Percentiles rank a stretch among this genome's conserved stretches.
phyloP scores from a whole-genome alignment of 2,888 invertebrate genomes.

The Drosophila subquinaria region DNA sequence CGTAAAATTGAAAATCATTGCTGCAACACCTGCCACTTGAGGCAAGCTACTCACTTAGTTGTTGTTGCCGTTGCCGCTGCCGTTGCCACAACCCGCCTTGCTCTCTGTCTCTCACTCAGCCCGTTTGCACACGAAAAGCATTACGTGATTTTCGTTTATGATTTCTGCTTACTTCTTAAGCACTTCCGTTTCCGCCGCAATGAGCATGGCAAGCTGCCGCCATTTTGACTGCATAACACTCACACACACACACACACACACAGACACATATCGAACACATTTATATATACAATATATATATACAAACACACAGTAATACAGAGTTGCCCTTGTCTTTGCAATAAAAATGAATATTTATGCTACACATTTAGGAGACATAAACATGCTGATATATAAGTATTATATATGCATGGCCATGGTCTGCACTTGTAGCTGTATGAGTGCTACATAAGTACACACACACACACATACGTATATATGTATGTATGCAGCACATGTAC shows the following conservation, averaged over 20 bases:
- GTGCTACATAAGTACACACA: slow-evolving; percentile 24
- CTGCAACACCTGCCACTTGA: slow-evolving; percentile 79
- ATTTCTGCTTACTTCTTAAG: slow-evolving; percentile 80
- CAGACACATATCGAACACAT: not conserved
- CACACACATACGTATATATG: slow-evolving; percentile 4
- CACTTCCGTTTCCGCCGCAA: slow-evolving; percentile 72
- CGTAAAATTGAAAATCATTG: slow-evolving; percentile 82
- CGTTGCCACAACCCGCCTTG: not conserved
- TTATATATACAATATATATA: not conserved
- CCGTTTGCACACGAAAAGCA: slow-evolving; percentile 51
- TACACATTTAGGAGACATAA: slow-evolving; percentile 67
- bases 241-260: slow-evolving; percentile 16
- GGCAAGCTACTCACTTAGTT: slow-evolving; percentile 25
- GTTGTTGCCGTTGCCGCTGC: no score
- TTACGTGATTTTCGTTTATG: slow-evolving; percentile 83
- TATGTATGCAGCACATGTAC: slow-evolving; percentile 5
- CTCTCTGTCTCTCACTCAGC: slow-evolving; percentile 1
- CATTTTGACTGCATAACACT: slow-evolving; percentile 58
- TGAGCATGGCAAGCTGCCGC: slow-evolving; percentile 58
- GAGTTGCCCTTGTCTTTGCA: slow-evolving; percentile 62
- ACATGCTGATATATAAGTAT: slow-evolving; percentile 68
- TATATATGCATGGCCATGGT: slow-evolving; percentile 62
- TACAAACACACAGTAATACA: slow-evolving; percentile 5
- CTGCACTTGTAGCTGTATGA: slow-evolving; percentile 21
- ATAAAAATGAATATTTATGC: slow-evolving; percentile 82